Percentiles rank a stretch among this genome's conserved stretches.
Evolutionary conservation across 2,113 vertebrate species (phyloP).

Genomic region (Corythaeola cristata): DNA sequence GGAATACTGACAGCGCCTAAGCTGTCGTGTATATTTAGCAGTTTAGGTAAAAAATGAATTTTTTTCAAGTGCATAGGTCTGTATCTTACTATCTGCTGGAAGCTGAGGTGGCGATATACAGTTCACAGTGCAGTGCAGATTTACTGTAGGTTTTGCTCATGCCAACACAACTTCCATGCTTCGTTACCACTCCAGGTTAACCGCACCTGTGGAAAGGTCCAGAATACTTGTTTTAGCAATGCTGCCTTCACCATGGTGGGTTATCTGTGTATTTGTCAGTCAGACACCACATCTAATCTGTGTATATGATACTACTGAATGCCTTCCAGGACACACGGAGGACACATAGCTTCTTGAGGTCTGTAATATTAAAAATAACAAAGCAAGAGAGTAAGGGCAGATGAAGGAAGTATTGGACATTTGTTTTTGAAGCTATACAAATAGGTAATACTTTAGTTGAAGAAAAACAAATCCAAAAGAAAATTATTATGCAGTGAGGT

Average conservation of each 20-base stretch:
- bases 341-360: rapidly evolving
- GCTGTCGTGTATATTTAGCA: neutral
- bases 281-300: neutral
- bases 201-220: neutral
- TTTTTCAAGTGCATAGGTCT: neutral
- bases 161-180: neutral
- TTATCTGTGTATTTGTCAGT: neutral
- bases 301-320: neutral
- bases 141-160: neutral
- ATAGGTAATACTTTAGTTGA: neutral
- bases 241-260: neutral
- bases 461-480: neutral
- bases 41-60: neutral
- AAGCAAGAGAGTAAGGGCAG: neutral
- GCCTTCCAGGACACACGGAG: neutral
- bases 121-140: neutral
- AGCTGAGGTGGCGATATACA: rapidly evolving
- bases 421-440: neutral
- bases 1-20: no score
- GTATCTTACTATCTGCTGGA: neutral
- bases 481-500: neutral
- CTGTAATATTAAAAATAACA: neutral
- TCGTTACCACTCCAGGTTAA: neutral
- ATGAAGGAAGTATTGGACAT: neutral
- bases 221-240: neutral